phyloP scores from a whole-genome alignment of 1,140 invertebrate species.

The Papilio polytes region DNA sequence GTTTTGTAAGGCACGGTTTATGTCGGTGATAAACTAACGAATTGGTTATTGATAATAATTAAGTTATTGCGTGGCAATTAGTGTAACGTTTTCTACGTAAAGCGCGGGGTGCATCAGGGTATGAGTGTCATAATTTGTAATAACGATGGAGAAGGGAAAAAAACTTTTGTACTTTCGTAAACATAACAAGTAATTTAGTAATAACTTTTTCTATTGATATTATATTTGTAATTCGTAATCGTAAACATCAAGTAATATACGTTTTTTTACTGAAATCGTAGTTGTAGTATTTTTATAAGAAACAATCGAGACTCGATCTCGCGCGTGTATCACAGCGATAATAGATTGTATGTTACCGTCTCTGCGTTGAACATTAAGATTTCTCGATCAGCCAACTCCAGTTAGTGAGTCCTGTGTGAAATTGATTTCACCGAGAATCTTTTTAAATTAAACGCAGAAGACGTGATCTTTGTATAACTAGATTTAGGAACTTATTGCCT shows the following conservation, averaged over 20 bases:
- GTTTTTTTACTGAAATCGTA: conserved; percentile 81
- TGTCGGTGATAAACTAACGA: conserved; percentile 81
- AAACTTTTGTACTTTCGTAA: conserved; percentile 83
- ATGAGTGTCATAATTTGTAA: conserved; percentile 83
- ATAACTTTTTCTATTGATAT: conserved; percentile 78
- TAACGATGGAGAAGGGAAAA: conserved; percentile 52
- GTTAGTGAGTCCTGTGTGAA: conserved; percentile 22
- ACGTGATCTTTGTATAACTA: conserved; percentile 67
- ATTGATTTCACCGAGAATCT: conserved; percentile 55
- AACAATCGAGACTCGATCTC: conserved; percentile 64
- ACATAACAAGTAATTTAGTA: conserved; percentile 76
- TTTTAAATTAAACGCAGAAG: conserved; percentile 58
- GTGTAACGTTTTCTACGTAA: conserved; percentile 72
- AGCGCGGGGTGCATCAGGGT: conserved; percentile 84
- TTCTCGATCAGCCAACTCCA: conserved; percentile 51
- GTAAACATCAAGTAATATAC: conserved; percentile 77
- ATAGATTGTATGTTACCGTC: conserved; percentile 73
- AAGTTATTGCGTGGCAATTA: conserved; percentile 82
- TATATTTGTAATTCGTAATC: conserved; percentile 71
- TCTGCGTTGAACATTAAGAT: conserved; percentile 59
- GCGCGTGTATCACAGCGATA: conserved; percentile 82
- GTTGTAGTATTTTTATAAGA: conserved; percentile 82
- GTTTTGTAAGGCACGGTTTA: conserved; percentile 59
- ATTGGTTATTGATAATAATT: conserved; percentile 82
- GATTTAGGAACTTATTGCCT: conserved; percentile 66